Base-by-base conservation (phyloP, 2,113 vertebrate genomes). In the Neodon shergylaensis region DNA sequence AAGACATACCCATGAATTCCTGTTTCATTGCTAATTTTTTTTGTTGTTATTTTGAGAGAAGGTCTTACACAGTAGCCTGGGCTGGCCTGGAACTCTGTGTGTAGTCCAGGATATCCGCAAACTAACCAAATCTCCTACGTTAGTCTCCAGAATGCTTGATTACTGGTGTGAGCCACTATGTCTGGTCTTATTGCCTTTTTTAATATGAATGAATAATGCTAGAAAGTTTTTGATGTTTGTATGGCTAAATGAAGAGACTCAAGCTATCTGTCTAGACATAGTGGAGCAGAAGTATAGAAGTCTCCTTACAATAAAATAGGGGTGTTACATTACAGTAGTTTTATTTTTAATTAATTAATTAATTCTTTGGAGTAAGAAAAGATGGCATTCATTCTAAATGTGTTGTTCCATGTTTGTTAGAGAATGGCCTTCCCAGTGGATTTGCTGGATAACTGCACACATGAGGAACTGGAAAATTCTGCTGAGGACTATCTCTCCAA, bases 351-450 rank as follows among this genome's bases (percentile, higher is more conserved):
- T 47, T 44, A 26, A 42, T 76, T 42, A 17, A 54, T 36, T 52
- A 9, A 36, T 76, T 49, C 21, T 26, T 82, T 26, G 58, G 11
- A 63, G 36, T 88, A 16, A 93, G 85, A 54, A 7, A 88, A 58
- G 70, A 24, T 36, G 33, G 39, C 14, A 28, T 91, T 91, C 65
- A 24, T 66, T 91, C 74, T 97, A 97, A 90, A 58, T 26, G 7
- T 79, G 42, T 96, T 88, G 49, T 92, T 88, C 42, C 44, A 0
- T 97, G 88, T 97, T 98, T 94, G 95, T 95, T 98, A 76, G 98
- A 99, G 93, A 92, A 99, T 99, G 99, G 97, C 98, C 83, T 99
- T 99, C 97, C 99, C 99, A 83, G 99, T 99, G 98, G 99, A 99
- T 97, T 82, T 99, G n/a, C 97, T 99, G 98, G 97, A 96, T 63